phyloP scores from a whole-genome alignment of 2,888 invertebrate genomes.

The Neoscelio sp. region DNA sequence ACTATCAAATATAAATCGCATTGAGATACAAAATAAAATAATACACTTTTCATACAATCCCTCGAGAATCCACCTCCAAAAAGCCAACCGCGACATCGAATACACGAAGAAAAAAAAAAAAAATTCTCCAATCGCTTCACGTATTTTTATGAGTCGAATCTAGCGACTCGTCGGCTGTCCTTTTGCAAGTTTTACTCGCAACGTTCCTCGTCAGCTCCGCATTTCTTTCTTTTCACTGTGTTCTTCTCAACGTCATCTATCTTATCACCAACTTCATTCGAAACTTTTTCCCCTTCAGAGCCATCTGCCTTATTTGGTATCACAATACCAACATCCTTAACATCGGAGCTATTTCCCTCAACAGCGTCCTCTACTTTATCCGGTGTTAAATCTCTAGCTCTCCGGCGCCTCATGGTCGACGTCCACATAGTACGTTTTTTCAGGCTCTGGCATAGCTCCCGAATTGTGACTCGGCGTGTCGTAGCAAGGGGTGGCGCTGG shows the following conservation, averaged over 20 bases:
- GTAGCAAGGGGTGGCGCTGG: conserved; percentile 79
- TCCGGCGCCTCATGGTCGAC: conserved; percentile 68
- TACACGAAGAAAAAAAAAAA: conserved; percentile 13
- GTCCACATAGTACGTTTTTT: conserved; percentile 74
- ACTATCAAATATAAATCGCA: conserved; percentile 29
- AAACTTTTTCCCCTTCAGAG: background rate
- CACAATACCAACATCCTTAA: background rate
- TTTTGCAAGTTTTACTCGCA: background rate
- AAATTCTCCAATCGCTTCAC: conserved; percentile 10
- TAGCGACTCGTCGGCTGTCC: conserved; percentile 23
- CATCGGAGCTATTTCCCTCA: too few species aligned
- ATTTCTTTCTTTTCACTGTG: too few species aligned
- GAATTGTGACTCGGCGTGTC: conserved; percentile 78
- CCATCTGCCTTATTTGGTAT: background rate
- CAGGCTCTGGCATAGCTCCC: conserved; percentile 67
- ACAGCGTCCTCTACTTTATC: conserved; percentile 21
- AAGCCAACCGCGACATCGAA: conserved; percentile 25
- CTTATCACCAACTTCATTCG: too few species aligned
- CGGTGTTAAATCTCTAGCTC: conserved; percentile 15
- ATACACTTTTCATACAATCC: conserved; percentile 13
- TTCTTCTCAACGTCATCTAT: conserved; percentile 19
- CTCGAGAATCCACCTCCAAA: conserved; percentile 9
- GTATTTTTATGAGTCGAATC: background rate
- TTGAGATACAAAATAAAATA: conserved; percentile 49
- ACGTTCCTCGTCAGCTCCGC: background rate